phyloP scores from a whole-genome alignment of 1,140 invertebrate genomes.

The Steinernema khuongi region DNA sequence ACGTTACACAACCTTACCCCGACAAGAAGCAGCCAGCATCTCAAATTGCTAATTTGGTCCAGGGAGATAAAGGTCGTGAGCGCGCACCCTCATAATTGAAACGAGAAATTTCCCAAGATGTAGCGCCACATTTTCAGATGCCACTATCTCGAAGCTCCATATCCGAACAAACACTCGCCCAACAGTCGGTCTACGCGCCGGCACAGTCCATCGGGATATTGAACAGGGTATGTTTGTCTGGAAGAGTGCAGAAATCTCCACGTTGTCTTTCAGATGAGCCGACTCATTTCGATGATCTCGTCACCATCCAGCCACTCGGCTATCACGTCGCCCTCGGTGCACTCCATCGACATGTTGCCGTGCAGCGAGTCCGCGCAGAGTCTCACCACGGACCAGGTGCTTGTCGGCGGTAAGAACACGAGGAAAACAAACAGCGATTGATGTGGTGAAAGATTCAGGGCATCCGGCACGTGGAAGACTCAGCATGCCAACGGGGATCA shows the following conservation, averaged over 20 bases:
- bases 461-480: not conserved
- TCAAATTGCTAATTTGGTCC: too few species aligned
- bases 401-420: not conserved
- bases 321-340: not conserved
- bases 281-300: not conserved
- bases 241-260: not conserved
- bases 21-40: too few species aligned
- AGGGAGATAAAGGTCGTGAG: too few species aligned
- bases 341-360: not conserved
- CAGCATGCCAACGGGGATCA: slow-evolving; percentile 8
- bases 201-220: not conserved
- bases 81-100: too few species aligned
- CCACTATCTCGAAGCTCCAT: not conserved
- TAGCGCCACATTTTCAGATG: not conserved
- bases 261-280: not conserved
- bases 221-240: not conserved
- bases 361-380: slow-evolving; percentile 12
- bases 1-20: too few species aligned
- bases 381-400: not conserved
- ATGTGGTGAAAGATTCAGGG: not conserved
- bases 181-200: not conserved
- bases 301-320: not conserved
- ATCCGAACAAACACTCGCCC: not conserved
- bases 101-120: too few species aligned
- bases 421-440: not conserved